Evolutionary conservation across 2,113 vertebrate species (phyloP).

Genomic region (Brachyistius frenatus): DNA sequence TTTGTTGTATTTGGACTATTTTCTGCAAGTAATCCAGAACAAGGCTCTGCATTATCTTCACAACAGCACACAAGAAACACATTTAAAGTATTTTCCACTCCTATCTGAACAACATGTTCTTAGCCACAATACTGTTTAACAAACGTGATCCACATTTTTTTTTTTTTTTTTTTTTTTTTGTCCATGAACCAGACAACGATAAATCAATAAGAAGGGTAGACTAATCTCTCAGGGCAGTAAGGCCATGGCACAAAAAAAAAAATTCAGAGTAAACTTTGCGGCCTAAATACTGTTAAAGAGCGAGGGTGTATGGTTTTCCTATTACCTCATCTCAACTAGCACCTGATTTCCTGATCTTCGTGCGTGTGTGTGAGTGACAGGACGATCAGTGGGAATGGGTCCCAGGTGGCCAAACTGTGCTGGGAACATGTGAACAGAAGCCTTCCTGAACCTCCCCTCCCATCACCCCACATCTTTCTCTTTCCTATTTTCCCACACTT

Average conservation of each 20-base stretch:
- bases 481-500: slow-evolving; percentile 64
- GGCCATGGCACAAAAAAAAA: slow-evolving; percentile 28
- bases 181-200: slow-evolving; percentile 3
- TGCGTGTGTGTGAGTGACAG: slow-evolving; percentile 56
- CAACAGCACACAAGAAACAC: no score
- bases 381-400: slow-evolving; percentile 57
- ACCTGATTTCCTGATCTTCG: slow-evolving; percentile 54
- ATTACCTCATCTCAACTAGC: slow-evolving; percentile 54
- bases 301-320: slow-evolving; percentile 62
- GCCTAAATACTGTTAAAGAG: background rate
- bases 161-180: background rate
- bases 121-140: background rate
- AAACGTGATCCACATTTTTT: background rate
- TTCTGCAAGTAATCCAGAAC: no score
- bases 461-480: slow-evolving; percentile 38
- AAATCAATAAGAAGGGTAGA: background rate
- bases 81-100: no score
- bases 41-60: no score
- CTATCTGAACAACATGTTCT: background rate
- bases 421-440: slow-evolving; percentile 63
- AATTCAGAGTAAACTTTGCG: background rate
- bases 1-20: no score
- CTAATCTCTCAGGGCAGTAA: background rate
- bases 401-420: slow-evolving; percentile 49
- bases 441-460: slow-evolving; percentile 17